Conservation (phyloP, 2,797 vertebrate genomes). For the Liparis tanakae region DNA sequence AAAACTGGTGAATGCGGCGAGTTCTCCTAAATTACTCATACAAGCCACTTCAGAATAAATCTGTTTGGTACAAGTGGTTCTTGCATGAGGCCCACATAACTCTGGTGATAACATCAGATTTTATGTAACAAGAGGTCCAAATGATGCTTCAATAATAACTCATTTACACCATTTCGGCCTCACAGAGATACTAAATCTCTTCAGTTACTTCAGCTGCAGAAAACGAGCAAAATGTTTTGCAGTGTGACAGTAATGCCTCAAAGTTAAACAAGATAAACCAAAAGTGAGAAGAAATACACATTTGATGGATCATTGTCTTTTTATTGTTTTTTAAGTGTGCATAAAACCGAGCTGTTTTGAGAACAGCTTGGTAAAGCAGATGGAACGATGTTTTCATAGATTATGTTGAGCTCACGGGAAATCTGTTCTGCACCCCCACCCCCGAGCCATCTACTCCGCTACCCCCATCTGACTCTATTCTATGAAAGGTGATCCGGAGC, state of each 20-base stretch:
- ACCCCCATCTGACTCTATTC: slow-evolving; percentile 57
- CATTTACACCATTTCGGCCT: neutral
- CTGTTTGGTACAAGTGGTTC: neutral
- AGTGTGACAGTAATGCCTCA: slow-evolving; percentile 35
- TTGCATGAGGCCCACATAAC: neutral
- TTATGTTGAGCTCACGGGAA: slow-evolving; percentile 78
- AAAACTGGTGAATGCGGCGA: neutral
- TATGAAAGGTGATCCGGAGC: slow-evolving; percentile 75
- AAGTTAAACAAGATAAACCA: slow-evolving; percentile 57
- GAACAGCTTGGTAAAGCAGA: slow-evolving; percentile 82
- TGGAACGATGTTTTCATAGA: slow-evolving; percentile 78
- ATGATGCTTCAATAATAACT: slow-evolving; percentile 5
- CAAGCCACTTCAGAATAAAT: neutral
- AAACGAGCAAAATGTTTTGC: slow-evolving; percentile 13
- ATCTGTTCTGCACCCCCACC: slow-evolving; percentile 65
- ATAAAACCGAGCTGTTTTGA: slow-evolving; percentile 67
- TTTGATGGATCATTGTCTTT: slow-evolving; percentile 71
- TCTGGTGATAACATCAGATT: neutral
- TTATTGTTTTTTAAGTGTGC: slow-evolving; percentile 73
- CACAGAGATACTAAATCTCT: slow-evolving; percentile 11
- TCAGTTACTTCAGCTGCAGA: neutral
- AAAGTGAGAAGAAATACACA: slow-evolving; percentile 48
- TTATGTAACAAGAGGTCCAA: slow-evolving; percentile 10
- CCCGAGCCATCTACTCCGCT: slow-evolving; percentile 27
- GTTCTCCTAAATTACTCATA: neutral